Evolutionary conservation across 1,140 invertebrate genomes (phyloP), one percentile per base, ranked within the genome.

Genomic region (Tachypleus tridentatus): DNA sequence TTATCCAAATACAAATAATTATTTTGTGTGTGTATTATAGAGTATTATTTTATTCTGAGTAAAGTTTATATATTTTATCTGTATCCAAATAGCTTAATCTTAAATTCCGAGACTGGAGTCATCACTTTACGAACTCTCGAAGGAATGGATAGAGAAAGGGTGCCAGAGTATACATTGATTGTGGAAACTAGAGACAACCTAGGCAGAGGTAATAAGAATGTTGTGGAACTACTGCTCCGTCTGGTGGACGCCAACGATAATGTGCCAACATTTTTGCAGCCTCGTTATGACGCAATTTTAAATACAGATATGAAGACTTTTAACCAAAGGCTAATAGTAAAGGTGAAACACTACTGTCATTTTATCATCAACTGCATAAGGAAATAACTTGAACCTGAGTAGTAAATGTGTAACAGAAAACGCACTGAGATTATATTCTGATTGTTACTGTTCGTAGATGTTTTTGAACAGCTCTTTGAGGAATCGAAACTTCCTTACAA

Each of bases 161-260:
- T 74, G 61, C 66, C 75, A 72, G 84, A 85, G 70, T 84, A 90
- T 73, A 83, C 84, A 73, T 81, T 95, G 67, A 84, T 84, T 66
- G 84, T 93, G 48, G 88, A 92, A 79, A 92, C 91, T 49, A 82
- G 86, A 70, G 92, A 95, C 76, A 87, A 87, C 74, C 84, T 87
- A 70, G 89, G 91, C 29, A 81, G 83, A 70, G 91, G 91, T 49
- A 68, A 75, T 54, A 83, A 52, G 7, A 70, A 68, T 62, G 64
- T 53, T 0, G 69, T 67, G 4, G 65, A 68, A 63, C 49, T 72
- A 0, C 57, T 57, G 4, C 48, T 72, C 5, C 62, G 58, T 68
- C 73, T 73, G 70, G 72, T 64, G 29, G 70, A 71, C 57, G 57
- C 63, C 10, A 95, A 94, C 76, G 92, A 95, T 74, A 86, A 94